phyloP scores from a whole-genome alignment of 2,888 invertebrate genomes.

The Ferdinandea cuprea region DNA sequence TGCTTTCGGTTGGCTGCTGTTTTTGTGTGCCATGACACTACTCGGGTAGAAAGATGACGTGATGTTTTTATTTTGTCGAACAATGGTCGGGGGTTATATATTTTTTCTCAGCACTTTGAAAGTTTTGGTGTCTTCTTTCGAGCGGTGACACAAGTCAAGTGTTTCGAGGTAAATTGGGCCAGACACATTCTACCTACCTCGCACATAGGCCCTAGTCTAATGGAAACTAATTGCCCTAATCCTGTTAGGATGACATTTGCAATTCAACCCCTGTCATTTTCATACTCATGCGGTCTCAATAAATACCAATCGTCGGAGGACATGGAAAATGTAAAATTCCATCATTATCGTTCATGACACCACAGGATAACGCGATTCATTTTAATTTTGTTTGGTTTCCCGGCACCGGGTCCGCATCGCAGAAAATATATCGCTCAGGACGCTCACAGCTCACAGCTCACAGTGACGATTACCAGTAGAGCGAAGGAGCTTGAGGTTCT shows the following conservation, averaged over 20 bases:
- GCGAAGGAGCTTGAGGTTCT: background rate
- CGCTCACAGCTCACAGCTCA: background rate
- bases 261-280: background rate
- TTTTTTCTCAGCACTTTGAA: too few relatives aligned
- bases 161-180: background rate
- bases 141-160: constrained; percentile 1
- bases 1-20: constrained; percentile 15
- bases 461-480: constrained; percentile 27
- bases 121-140: too few relatives aligned
- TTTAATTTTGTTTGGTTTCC: constrained; percentile 20
- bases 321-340: background rate
- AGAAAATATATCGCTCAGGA: background rate
- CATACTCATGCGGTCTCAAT: constrained; percentile 3
- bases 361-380: constrained; percentile 38
- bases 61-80: constrained; percentile 15
- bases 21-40: constrained; percentile 30
- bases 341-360: constrained; percentile 17
- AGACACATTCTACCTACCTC: background rate
- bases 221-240: background rate
- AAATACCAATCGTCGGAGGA: constrained; percentile 21
- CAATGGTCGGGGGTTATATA: background rate
- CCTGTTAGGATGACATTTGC: background rate
- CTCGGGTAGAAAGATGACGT: constrained; percentile 31
- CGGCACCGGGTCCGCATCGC: background rate
- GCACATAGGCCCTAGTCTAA: background rate